Conservation (phyloP, 2,797 vertebrate species). For the Channallabes apus region DNA sequence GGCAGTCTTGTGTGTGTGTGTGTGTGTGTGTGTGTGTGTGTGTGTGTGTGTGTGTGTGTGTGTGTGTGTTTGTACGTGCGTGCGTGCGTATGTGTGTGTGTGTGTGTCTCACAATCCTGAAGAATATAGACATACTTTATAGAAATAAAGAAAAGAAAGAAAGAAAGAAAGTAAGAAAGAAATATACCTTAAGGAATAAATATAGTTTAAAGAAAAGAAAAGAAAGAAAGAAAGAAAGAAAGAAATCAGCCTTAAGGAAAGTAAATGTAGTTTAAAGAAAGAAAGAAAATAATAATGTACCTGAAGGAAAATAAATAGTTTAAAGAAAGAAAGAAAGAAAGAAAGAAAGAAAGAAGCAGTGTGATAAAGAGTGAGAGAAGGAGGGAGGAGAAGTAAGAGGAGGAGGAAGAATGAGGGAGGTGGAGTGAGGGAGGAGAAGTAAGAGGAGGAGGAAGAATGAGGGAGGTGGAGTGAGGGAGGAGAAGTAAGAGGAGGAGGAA, state of each 20-base stretch:
- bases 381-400: background rate
- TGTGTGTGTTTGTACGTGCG: constrained; percentile 10
- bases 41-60: constrained; percentile 5
- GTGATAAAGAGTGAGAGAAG: background rate
- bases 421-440: background rate
- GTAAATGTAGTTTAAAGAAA: background rate
- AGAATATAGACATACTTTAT: too few relatives aligned
- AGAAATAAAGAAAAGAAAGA: too few relatives aligned
- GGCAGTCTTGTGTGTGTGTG: background rate
- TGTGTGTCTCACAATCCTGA: background rate
- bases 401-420: too few relatives aligned
- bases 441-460: too few relatives aligned
- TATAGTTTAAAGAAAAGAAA: background rate
- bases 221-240: background rate
- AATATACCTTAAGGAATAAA: background rate
- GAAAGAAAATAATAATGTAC: background rate
- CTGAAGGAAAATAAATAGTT: background rate
- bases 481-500: too few relatives aligned
- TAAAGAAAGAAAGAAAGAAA: background rate
- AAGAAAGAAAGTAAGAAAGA: background rate
- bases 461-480: too few relatives aligned
- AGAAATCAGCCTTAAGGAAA: background rate
- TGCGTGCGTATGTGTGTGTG: constrained; percentile 5
- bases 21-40: constrained; percentile 21
- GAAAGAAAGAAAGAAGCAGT: background rate